Conservation (phyloP, 2,888 invertebrate species). For the Lycia hirtaria region DNA sequence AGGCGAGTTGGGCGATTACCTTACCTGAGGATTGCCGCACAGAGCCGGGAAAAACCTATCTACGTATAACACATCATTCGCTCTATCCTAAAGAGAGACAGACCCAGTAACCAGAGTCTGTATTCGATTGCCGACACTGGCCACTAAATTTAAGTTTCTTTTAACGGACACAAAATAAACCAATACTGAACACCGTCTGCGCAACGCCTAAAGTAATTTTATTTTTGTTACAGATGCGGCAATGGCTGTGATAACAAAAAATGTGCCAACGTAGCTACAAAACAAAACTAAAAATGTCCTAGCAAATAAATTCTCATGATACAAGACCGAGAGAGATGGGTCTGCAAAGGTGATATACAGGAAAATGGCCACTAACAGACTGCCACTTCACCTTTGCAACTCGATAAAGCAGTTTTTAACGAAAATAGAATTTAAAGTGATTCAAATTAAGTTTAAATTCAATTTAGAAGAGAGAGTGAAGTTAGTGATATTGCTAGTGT, state of each 20-base stretch:
- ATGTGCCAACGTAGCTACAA: conserved; percentile 46
- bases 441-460: conserved; percentile 49
- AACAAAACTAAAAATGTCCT: conserved; percentile 50
- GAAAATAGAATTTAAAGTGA: conserved; percentile 44
- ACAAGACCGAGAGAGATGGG: conserved; percentile 67
- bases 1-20: too few relatives aligned
- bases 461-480: conserved; percentile 58
- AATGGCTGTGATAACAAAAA: conserved; percentile 43
- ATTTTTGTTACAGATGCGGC: conserved; percentile 65
- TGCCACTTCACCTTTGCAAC: conserved; percentile 80
- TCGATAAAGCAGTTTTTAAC: conserved; percentile 77
- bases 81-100: too few relatives aligned
- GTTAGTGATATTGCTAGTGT: conserved; percentile 65
- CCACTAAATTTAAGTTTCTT: too few relatives aligned
- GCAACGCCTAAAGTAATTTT: conserved; percentile 23
- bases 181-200: too few relatives aligned
- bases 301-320: conserved; percentile 48
- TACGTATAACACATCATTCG: too few relatives aligned
- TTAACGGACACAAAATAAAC: too few relatives aligned
- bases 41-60: too few relatives aligned
- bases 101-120: too few relatives aligned
- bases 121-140: too few relatives aligned
- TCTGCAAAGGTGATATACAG: conserved; percentile 77
- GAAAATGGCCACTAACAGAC: conserved; percentile 78
- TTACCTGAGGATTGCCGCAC: too few relatives aligned